phyloP scores from a whole-genome alignment of 2,888 invertebrate genomes.

The Candidula unifasciata region DNA sequence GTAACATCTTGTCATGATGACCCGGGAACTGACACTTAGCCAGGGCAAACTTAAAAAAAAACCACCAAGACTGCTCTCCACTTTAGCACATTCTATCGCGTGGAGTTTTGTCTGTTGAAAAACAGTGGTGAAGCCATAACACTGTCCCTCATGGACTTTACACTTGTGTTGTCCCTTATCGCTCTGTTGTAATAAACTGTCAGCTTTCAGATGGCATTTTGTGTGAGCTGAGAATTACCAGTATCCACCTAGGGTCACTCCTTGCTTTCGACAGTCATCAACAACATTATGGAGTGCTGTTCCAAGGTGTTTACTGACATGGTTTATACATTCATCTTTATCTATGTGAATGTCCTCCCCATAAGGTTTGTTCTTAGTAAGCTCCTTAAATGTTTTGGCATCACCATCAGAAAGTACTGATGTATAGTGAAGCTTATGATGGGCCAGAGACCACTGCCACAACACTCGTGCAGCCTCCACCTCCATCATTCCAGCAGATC shows the following conservation, averaged over 20 bases:
- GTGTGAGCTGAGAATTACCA: not conserved
- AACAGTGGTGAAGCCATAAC: not conserved
- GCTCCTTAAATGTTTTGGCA: not conserved
- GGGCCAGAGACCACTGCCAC: not conserved
- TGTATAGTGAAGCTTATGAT: not conserved
- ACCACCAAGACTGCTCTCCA: no score
- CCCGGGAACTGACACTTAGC: no score
- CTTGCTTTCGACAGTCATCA: not conserved
- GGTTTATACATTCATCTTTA: not conserved
- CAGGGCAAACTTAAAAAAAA: no score
- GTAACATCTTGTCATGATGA: no score
- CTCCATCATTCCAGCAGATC: no score
- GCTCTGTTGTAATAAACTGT: not conserved
- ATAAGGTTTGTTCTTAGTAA: not conserved
- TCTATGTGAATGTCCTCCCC: not conserved
- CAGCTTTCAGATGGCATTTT: not conserved
- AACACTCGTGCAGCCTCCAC: no score
- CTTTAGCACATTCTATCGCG: not conserved
- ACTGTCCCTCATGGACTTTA: not conserved
- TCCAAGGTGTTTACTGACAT: not conserved
- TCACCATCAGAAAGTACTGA: not conserved
- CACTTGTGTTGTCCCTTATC: not conserved
- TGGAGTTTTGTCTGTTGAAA: not conserved
- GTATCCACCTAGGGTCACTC: not conserved
- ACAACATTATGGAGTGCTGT: slow-evolving; percentile 1